These are phyloP conservation scores for Ascidia mentula DNA, from an alignment of 23 tunicate genomes.

Conservation along the genomic window DNA sequence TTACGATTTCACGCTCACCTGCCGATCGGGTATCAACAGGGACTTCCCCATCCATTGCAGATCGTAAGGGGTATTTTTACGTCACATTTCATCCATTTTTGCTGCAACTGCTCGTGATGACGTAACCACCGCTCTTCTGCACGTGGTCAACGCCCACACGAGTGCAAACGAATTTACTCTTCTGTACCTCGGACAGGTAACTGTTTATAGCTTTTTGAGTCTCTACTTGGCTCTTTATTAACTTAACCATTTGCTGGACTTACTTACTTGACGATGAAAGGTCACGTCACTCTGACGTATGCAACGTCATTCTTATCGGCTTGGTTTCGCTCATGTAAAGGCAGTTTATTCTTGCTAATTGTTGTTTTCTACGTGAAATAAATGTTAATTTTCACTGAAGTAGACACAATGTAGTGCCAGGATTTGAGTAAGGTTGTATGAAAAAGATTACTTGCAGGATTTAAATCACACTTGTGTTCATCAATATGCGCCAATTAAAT, in stretches of 20 bases:
- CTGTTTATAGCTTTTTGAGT: too few relatives aligned
- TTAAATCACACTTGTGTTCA: too few relatives aligned
- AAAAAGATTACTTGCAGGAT: neutral
- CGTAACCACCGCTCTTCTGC: slow-evolving; percentile 38
- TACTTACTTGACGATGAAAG: slow-evolving; percentile 78
- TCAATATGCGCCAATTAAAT: too few relatives aligned
- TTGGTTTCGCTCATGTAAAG: slow-evolving; percentile 53
- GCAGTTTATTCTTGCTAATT: neutral
- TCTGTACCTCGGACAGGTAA: slow-evolving; percentile 87
- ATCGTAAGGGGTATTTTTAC: slow-evolving; percentile 86
- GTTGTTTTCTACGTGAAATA: neutral
- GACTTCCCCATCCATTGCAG: slow-evolving; percentile 53
- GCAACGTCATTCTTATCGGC: slow-evolving; percentile 65
- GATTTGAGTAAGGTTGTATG: neutral
- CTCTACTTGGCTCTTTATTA: too few relatives aligned
- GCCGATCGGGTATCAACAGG: slow-evolving; percentile 62
- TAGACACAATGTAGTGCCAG: neutral
- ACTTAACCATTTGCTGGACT: too few relatives aligned
- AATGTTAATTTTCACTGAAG: neutral
- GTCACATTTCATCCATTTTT: slow-evolving; percentile 70
- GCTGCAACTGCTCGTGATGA: slow-evolving; percentile 90
- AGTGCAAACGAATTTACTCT: slow-evolving; percentile 93
- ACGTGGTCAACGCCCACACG: slow-evolving; percentile 80
- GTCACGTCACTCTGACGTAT: slow-evolving; percentile 61
- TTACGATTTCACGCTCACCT: slow-evolving; percentile 67